Evolutionary conservation across 1,140 invertebrate genomes (phyloP).

Genomic region (Brachionus koreanus): DNA sequence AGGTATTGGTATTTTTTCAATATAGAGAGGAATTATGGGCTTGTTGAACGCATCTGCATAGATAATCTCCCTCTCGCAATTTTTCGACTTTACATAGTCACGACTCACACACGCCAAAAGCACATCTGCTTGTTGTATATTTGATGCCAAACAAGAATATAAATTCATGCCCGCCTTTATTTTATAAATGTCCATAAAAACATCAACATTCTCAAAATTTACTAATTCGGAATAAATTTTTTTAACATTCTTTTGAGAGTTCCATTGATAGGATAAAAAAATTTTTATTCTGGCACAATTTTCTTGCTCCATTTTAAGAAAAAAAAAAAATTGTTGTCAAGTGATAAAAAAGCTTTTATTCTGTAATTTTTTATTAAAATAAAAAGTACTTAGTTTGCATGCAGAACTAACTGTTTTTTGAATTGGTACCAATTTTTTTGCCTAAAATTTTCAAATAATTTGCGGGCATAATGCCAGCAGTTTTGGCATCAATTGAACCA

Average conservation of each 20-base stretch:
- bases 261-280: slow-evolving; percentile 10
- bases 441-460: slow-evolving; percentile 69
- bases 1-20: slow-evolving; percentile 3
- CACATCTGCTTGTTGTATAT: slow-evolving; percentile 15
- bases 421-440: slow-evolving; percentile 46
- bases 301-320: not conserved
- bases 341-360: not conserved
- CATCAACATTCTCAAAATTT: not conserved
- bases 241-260: not conserved
- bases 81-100: slow-evolving; percentile 12
- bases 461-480: slow-evolving; percentile 71
- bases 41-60: slow-evolving; percentile 19
- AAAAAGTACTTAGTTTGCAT: not conserved
- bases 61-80: slow-evolving; percentile 13
- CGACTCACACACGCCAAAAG: slow-evolving; percentile 5
- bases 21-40: not conserved
- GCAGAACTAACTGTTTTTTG: not conserved
- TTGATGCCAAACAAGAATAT: not conserved
- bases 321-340: slow-evolving; percentile 12
- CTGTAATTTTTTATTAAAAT: not conserved
- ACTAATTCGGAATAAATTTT: not conserved
- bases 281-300: not conserved
- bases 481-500: slow-evolving; percentile 64
- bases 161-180: slow-evolving; percentile 3
- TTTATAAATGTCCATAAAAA: slow-evolving; percentile 27